Evolutionary conservation across 2,797 vertebrate genomes (phyloP).

Genomic region (Phoxinus dragarum): DNA sequence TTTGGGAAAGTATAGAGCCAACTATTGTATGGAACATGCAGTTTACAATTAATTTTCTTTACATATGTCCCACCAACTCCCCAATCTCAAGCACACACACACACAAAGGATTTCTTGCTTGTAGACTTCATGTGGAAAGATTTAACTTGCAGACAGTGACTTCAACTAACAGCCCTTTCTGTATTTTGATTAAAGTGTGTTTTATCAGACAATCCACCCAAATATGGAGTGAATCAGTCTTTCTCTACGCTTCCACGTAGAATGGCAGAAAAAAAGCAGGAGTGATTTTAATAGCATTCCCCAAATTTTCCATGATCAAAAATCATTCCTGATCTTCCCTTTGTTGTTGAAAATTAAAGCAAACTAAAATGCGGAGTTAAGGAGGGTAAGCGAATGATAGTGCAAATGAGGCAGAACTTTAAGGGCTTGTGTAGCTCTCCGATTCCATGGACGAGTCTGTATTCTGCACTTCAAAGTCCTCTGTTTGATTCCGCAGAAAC

Average conservation of each 20-base stretch:
- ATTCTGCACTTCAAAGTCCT: constrained; percentile 74
- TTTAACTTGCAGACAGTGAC: constrained; percentile 24
- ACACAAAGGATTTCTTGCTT: constrained; percentile 11
- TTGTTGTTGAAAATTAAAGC: constrained; percentile 63
- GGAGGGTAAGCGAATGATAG: constrained; percentile 61
- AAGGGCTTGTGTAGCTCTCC: constrained; percentile 64
- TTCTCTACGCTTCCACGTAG: neutral
- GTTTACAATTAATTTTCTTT: constrained; percentile 39
- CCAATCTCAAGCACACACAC: neutral
- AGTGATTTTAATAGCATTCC: constrained; percentile 59
- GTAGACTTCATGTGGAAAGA: constrained; percentile 20
- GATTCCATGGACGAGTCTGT: constrained; percentile 65
- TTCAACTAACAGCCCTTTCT: constrained; percentile 11
- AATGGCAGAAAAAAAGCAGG: constrained; percentile 42
- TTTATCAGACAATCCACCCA: constrained; percentile 33
- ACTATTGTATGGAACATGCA: constrained; percentile 40
- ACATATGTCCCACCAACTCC: constrained; percentile 17
- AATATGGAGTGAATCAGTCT: constrained; percentile 41
- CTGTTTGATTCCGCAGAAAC: constrained; percentile 76
- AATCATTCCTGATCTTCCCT: constrained; percentile 58
- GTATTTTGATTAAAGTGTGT: constrained; percentile 31
- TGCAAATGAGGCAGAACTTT: constrained; percentile 65
- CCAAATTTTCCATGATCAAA: constrained; percentile 70
- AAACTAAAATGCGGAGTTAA: constrained; percentile 54
- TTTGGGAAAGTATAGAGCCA: constrained; percentile 16